Evolutionary conservation across 37 sponge, comb jelly and placozoan species (phyloP).

Genomic region (Chondrosia reniformis): DNA sequence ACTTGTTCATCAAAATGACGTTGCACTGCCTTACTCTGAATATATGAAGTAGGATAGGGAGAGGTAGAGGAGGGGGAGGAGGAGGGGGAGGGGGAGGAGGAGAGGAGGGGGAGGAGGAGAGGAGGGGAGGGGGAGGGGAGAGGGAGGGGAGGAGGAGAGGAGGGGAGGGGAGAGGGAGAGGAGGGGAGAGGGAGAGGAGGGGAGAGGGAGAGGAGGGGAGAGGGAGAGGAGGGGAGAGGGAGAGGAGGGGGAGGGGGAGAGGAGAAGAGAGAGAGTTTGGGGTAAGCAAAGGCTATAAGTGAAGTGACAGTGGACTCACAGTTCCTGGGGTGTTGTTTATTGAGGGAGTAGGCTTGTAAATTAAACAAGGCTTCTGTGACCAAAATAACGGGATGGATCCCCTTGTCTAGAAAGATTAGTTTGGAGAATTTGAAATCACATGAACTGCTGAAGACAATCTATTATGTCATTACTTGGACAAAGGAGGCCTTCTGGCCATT

Average conservation of each 20-base stretch:
- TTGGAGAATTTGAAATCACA: too few relatives aligned
- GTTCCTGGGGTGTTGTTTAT: slow-evolving; percentile 23
- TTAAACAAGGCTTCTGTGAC: slow-evolving; percentile 86
- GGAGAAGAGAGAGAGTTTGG: background rate
- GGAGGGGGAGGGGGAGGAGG: slow-evolving; percentile 4
- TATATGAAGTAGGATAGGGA: too few relatives aligned
- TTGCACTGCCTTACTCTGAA: slow-evolving; percentile 49
- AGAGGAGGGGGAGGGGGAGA: background rate
- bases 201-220: background rate
- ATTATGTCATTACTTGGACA: slow-evolving; percentile 74
- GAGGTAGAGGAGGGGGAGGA: slow-evolving; percentile 1
- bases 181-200: background rate
- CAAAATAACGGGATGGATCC: slow-evolving; percentile 95
- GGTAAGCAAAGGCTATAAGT: background rate
- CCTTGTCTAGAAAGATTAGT: too few relatives aligned
- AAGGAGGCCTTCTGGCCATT: slow-evolving; percentile 53
- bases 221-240: background rate
- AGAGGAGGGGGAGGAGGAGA: background rate
- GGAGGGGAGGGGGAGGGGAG: too few relatives aligned
- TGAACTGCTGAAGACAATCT: too few relatives aligned
- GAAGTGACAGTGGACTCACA: background rate
- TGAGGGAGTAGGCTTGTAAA: slow-evolving; percentile 84
- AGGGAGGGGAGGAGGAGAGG: background rate
- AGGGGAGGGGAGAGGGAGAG: background rate
- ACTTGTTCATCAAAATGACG: slow-evolving; percentile 86